Evolutionary conservation across 2,113 vertebrate genomes (phyloP), one percentile per base, ranked within the genome.

Genomic region (Lamprologus sp.): DNA sequence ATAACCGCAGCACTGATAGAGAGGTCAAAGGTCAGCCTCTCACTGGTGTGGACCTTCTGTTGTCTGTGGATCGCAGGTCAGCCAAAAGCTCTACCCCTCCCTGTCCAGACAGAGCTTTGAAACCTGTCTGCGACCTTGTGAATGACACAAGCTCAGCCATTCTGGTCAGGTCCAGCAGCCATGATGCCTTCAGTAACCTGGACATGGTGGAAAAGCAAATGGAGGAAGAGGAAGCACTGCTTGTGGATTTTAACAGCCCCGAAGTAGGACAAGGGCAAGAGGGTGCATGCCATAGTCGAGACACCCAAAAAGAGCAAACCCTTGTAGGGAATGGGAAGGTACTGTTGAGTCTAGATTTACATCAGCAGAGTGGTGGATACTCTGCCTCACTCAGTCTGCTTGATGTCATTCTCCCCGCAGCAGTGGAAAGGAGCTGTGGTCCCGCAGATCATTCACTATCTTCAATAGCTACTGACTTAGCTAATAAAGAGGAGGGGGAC

Each of bases 41-140:
- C 56, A 96, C 97, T 5, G 97, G 96, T 9, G 97, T 98, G 31
- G 98, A 99, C 96, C 97, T 99, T 7, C 94, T 99, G 83, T 99
- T 98, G 37, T 97, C 97, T 33, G 98, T 99, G 83, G 97, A 97
- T 85, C 93, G 91, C 6, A 60, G 97, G 53, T 85, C 95, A 17
- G 93, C 96, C 13, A 93, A 92, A 82, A 97, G 95, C 92, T 90
- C 75, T 5, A 95, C 96, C 63, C 93, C 96, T 81, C 96, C 95
- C 2, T 96, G 94, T 88, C 92, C 96, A 5, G 96, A 97, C 28
- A 92, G 96, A 45, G 96, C 96, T 35, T 94, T 96, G 88, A 94
- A 98, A 88, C 98, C 98, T 4, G 92, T 98, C 80, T 99, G 98
- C 87, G 98, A 99, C 88, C 97, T 99, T 5, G 97, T 99, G 87